A percentile compares a stretch with the other conserved stretches of the same genome.
Evolutionary conservation across 1,140 invertebrate species (phyloP).

Genomic region (silkworm (Bombyx mori)): ASM3026992v2 NC_085134.1:7060501-7061000

Average conservation of each 20-base stretch:
- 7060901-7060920: no score
- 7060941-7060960: no score
- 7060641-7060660: conserved; percentile 25
- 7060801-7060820: no score
- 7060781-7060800: no score
- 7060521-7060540: no score
- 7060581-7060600: conserved; percentile 25
- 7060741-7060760: conserved; percentile 12
- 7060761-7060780: background rate
- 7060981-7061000: no score
- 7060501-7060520: conserved; percentile 4
- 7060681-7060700: background rate
- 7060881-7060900: no score
- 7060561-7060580: conserved; percentile 45
- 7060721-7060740: conserved; percentile 9
- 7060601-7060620: conserved; percentile 23
- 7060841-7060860: no score
- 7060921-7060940: no score
- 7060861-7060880: no score
- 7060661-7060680: conserved; percentile 3
- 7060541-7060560: background rate
- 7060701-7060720: conserved; percentile 8
- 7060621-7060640: conserved; percentile 19
- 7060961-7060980: no score
- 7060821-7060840: no score